These are phyloP conservation scores for Manacus vitellinus DNA, from an alignment of 2,113 vertebrate genomes.

Conservation along the genomic window DNA sequence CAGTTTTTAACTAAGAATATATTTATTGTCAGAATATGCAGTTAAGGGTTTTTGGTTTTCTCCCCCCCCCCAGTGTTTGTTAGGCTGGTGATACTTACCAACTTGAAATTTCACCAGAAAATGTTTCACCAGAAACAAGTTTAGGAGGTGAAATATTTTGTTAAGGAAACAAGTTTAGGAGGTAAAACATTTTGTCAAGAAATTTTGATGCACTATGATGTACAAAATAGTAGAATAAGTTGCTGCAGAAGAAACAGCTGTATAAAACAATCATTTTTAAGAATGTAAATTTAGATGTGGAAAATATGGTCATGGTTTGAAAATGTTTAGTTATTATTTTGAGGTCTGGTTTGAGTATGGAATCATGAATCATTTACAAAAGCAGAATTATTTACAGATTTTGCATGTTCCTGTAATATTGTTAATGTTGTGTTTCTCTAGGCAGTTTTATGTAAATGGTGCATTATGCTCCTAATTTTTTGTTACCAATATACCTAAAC, in stretches of 20 bases:
- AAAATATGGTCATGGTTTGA: not conserved
- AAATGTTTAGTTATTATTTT: not conserved
- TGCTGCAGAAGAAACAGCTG: not conserved
- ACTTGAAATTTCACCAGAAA: not conserved
- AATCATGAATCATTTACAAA: not conserved
- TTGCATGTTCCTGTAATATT: not conserved
- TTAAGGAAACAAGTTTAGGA: not conserved
- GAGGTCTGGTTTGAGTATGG: not conserved
- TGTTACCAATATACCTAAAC: not conserved
- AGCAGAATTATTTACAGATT: not conserved
- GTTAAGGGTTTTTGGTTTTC: not conserved
- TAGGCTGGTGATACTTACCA: not conserved
- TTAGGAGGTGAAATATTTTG: not conserved
- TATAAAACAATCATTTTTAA: not conserved
- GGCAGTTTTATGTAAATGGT: not conserved
- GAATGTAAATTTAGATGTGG: not conserved
- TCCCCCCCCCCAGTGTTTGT: not conserved
- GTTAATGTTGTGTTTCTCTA: not conserved
- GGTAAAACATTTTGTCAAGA: not conserved
- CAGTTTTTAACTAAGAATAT: not conserved
- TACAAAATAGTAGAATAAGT: not conserved
- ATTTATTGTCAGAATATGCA: not conserved
- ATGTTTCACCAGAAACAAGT: not conserved
- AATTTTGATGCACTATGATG: not conserved
- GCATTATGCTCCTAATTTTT: not conserved